Evolutionary conservation across 2,888 invertebrate species (phyloP).

Genomic region (Gnatocerus cornutus): DNA sequence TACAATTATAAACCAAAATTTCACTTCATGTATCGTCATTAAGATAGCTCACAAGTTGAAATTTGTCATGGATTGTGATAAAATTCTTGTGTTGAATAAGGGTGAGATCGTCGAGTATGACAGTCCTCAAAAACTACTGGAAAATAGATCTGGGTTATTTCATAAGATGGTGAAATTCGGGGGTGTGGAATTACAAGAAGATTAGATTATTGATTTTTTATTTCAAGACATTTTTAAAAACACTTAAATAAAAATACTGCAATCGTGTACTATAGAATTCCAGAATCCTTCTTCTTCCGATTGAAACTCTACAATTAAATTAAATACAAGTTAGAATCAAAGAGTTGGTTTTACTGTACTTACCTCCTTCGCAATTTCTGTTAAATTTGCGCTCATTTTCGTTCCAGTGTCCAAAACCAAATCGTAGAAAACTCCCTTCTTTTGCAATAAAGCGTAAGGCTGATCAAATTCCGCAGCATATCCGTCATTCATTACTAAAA

Average conservation of each 20-base stretch:
- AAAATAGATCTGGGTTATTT: background rate
- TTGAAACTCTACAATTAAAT: too few species aligned
- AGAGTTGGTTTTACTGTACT: background rate
- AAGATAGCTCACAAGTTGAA: constrained; percentile 69
- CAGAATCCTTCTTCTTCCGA: too few species aligned
- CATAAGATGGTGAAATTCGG: background rate
- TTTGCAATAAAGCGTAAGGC: constrained; percentile 68
- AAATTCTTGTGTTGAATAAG: constrained; percentile 68
- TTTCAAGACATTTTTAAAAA: too few species aligned
- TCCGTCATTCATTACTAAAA: constrained; percentile 76
- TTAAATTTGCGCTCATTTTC: constrained; percentile 77
- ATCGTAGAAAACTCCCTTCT: constrained; percentile 60
- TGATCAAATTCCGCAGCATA: constrained; percentile 72
- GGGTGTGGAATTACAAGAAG: background rate
- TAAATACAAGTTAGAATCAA: too few species aligned
- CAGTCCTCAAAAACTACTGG: background rate
- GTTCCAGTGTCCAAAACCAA: constrained; percentile 78
- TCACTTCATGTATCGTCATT: constrained; percentile 73
- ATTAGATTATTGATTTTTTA: too few species aligned
- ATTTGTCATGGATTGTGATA: constrained; percentile 75
- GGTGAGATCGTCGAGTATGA: constrained; percentile 56
- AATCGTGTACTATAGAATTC: too few species aligned
- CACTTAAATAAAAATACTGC: too few species aligned
- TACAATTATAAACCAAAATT: constrained; percentile 72
- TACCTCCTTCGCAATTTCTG: constrained; percentile 72